Conservation (phyloP, 2,888 invertebrate species). For the Xylota sylvarum region DNA sequence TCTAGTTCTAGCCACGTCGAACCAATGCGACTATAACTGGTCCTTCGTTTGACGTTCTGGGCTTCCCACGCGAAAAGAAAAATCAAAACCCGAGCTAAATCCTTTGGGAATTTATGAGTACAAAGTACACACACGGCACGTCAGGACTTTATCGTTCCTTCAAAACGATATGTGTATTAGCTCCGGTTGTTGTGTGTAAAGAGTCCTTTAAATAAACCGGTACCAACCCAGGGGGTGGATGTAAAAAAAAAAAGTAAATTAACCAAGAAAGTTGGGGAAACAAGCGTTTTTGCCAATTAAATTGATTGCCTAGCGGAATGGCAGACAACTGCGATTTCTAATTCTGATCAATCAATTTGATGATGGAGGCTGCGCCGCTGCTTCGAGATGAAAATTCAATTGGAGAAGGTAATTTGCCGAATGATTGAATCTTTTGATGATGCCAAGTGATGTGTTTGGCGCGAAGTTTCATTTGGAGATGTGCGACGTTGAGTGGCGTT, state of each 20-base stretch:
- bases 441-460: slow-evolving; percentile 31
- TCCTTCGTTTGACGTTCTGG: neutral
- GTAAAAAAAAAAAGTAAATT: neutral
- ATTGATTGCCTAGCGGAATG: slow-evolving; percentile 64
- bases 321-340: slow-evolving; percentile 53
- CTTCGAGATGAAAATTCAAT: slow-evolving; percentile 47
- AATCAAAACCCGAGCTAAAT: neutral
- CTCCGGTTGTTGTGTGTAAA: neutral
- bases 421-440: slow-evolving; percentile 55
- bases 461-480: neutral
- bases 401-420: slow-evolving; percentile 54
- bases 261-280: slow-evolving; percentile 16
- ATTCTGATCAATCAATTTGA: slow-evolving; percentile 63
- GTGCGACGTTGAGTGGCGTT: neutral
- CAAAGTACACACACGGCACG: neutral
- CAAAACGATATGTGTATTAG: neutral
- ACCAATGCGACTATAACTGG: neutral
- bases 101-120: slow-evolving; percentile 6
- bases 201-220: slow-evolving; percentile 20
- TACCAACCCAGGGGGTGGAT: neutral
- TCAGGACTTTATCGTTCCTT: neutral
- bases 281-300: slow-evolving; percentile 63
- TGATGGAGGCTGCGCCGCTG: slow-evolving; percentile 22
- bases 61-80: neutral
- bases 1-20: neutral